Evolutionary conservation across 2,797 vertebrate genomes (phyloP), one percentile per base, ranked within the genome.

Genomic region (Anguilla obscura): DNA sequence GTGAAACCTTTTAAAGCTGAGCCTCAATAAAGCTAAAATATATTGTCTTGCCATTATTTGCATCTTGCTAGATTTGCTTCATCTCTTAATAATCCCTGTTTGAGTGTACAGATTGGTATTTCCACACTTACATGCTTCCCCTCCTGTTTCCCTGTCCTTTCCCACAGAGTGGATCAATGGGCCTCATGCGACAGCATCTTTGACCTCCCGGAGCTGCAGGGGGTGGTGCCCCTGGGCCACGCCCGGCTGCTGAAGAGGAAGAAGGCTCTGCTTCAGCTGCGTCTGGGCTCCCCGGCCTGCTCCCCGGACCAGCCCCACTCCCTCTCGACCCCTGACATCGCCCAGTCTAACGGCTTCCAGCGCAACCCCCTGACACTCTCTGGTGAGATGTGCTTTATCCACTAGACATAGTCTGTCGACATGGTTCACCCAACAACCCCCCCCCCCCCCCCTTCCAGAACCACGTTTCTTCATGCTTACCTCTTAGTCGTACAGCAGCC

Each of bases 141-240:
- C 16, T 24, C 16, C 27, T 40, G 7, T 9, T 36, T 9, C 33
- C 5, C 1, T 9, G 1, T 12, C 52, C 14, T 50, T 21, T 86
- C 36, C 85, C 92, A 90, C 74, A 87, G 71, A 9, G 63, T 90
- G 0, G 84, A 86, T 21, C 50, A 83, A 0, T 96, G 96, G 96
- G 90, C 92, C 0, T 97, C 96, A 16, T 94, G 92, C 16, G 94
- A 96, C 90, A 96, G 95, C 89, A 93, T 96, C 66, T 94, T 95
- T 66, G 92, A 92, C 60, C 87, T 93, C 40, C 91, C 94, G 3
- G 91, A 90, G 3, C 71, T 90, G 45, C 86, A 88, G 86, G 85
- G 56, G 3, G 88, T 88, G 1, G 83, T 91, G 0, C 9, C 80
- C 21, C 48, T 88, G n/a, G 92, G 92, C 33, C 91, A 88, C 0